Conservation (phyloP, 2,797 vertebrate genomes). For the Streptopelia turtur region DNA sequence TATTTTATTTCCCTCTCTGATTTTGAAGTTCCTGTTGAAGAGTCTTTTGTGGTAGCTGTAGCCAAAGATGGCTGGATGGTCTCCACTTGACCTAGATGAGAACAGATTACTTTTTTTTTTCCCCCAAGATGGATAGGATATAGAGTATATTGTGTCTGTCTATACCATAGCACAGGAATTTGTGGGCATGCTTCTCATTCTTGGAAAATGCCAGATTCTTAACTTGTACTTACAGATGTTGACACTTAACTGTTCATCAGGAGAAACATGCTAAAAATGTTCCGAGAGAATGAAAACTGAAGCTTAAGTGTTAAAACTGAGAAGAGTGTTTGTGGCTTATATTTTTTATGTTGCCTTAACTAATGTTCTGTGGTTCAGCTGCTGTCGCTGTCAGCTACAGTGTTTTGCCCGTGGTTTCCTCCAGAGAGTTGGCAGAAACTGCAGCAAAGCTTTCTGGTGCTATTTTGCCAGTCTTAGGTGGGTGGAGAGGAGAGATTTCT, state of each 20-base stretch:
- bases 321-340: not conserved
- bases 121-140: not conserved
- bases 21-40: conserved; percentile 18
- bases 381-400: not conserved
- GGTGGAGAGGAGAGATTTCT: not conserved
- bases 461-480: not conserved
- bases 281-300: conserved; percentile 24
- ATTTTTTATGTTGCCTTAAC: not conserved
- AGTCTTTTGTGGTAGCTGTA: conserved; percentile 13
- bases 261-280: conserved; percentile 47
- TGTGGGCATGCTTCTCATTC: conserved; percentile 48
- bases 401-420: not conserved
- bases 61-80: conserved; percentile 43
- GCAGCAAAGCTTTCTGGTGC: not conserved
- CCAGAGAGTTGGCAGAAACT: conserved; percentile 9
- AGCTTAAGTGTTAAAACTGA: not conserved
- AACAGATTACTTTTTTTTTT: not conserved
- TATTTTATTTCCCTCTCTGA: conserved; percentile 1
- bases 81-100: conserved; percentile 31
- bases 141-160: conserved; percentile 6
- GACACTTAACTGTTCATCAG: conserved; percentile 18
- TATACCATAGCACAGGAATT: conserved; percentile 19
- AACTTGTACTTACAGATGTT: conserved; percentile 26
- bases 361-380: conserved; percentile 13
- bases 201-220: conserved; percentile 39